These are phyloP conservation scores for Aythya baeri DNA, from an alignment of 2,113 vertebrate species.

Conservation along the genomic window DNA sequence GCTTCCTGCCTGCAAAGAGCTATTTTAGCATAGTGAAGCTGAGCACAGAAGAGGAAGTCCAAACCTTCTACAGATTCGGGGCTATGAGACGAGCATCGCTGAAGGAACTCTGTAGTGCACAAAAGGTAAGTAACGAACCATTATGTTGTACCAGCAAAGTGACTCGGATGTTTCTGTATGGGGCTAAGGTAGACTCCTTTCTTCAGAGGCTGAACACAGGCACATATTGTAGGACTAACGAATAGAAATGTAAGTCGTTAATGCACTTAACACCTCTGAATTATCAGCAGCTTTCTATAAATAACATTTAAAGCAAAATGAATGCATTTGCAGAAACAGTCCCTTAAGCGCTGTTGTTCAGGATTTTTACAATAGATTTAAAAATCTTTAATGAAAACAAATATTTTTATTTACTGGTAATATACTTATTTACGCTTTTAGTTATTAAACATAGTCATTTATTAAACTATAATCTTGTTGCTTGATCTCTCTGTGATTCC, in stretches of 20 bases:
- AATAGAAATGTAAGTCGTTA: not conserved
- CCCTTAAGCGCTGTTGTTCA: not conserved
- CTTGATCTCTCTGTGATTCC: not conserved
- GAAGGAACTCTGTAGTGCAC: not conserved
- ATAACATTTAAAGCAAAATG: not conserved
- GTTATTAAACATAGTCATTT: not conserved
- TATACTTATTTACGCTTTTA: too few relatives aligned
- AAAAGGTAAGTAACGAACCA: constrained; percentile 62
- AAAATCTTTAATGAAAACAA: not conserved
- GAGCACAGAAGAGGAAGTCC: constrained; percentile 43
- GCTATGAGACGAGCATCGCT: constrained; percentile 32
- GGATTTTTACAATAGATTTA: not conserved
- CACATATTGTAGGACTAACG: not conserved
- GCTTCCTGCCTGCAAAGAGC: constrained; percentile 59
- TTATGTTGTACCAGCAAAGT: not conserved
- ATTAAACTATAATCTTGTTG: not conserved
- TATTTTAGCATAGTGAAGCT: constrained; percentile 51
- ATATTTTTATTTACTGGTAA: too few relatives aligned
- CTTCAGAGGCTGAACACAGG: not conserved
- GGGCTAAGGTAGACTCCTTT: not conserved
- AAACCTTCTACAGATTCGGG: constrained; percentile 7
- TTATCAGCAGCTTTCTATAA: not conserved
- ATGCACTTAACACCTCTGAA: not conserved
- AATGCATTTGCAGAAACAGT: not conserved
- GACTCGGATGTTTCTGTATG: not conserved